phyloP scores from a whole-genome alignment of 2,797 vertebrate genomes.

The Sciaenops ocellatus region DNA sequence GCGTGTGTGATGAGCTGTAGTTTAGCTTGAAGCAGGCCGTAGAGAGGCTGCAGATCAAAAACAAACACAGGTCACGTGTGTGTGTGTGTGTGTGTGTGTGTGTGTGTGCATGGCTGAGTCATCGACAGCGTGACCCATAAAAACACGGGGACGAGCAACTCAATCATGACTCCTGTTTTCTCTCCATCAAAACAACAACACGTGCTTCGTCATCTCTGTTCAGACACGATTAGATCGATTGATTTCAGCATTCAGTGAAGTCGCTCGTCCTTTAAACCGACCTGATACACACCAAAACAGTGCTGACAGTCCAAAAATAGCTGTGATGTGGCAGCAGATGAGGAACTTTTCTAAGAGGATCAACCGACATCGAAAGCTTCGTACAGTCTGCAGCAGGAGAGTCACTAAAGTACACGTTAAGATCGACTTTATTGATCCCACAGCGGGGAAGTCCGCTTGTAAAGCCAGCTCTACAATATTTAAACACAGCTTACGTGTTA shows the following conservation, averaged over 20 bases:
- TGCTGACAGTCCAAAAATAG: not conserved
- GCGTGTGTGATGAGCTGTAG: constrained; percentile 98
- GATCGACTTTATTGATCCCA: too few species aligned
- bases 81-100: not conserved
- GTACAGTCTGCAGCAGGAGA: not conserved
- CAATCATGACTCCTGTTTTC: not conserved
- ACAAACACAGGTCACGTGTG: not conserved
- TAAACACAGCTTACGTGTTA: too few species aligned
- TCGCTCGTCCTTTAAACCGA: not conserved
- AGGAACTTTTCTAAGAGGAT: constrained; percentile 17
- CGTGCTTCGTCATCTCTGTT: not conserved
- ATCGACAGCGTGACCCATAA: constrained; percentile 9
- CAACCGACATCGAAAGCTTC: not conserved
- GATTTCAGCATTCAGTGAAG: not conserved
- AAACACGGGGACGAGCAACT: constrained; percentile 2
- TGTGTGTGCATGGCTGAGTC: not conserved
- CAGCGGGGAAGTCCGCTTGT: too few species aligned
- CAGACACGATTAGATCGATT: not conserved
- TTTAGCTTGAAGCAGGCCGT: constrained; percentile 96
- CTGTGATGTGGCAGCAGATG: not conserved
- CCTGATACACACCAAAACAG: not conserved
- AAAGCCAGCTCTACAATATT: too few species aligned
- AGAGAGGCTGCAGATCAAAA: constrained; percentile 88
- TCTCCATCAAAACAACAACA: not conserved
- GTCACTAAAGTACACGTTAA: not conserved